These are phyloP conservation scores for Ophion ventricosus DNA, from an alignment of 2,888 invertebrate species.

Conservation along the genomic window DNA sequence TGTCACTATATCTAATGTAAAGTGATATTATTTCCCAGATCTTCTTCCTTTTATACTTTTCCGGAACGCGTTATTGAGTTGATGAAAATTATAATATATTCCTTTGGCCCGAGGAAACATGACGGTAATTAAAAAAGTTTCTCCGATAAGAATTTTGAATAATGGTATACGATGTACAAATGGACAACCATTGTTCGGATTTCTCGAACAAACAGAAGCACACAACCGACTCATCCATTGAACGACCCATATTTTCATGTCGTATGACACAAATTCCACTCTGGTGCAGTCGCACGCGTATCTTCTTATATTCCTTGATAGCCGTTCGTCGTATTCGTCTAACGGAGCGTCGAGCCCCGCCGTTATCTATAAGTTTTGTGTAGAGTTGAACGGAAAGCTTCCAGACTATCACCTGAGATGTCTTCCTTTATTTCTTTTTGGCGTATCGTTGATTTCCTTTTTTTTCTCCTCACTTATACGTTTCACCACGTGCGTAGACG, in stretches of 20 bases:
- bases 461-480: conserved; percentile 15
- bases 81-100: too few relatives aligned
- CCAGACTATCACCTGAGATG: conserved; percentile 60
- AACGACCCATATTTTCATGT: conserved; percentile 56
- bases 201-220: neutral
- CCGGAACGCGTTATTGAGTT: too few relatives aligned
- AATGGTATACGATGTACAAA: neutral
- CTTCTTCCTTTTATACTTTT: too few relatives aligned
- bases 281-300: conserved; percentile 25
- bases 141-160: too few relatives aligned
- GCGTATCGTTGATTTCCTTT: conserved; percentile 10
- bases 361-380: conserved; percentile 64
- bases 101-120: too few relatives aligned
- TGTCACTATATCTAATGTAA: too few relatives aligned
- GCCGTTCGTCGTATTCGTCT: conserved; percentile 46
- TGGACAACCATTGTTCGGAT: neutral
- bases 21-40: too few relatives aligned
- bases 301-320: conserved; percentile 14
- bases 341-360: conserved; percentile 62
- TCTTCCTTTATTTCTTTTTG: conserved; percentile 10
- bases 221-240: neutral
- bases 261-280: conserved; percentile 39
- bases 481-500: conserved; percentile 5
- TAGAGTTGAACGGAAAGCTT: conserved; percentile 63
- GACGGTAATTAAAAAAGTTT: too few relatives aligned